Evolutionary conservation across 2,113 vertebrate genomes (phyloP).

Genomic region (Sigmodon hispidus): DNA sequence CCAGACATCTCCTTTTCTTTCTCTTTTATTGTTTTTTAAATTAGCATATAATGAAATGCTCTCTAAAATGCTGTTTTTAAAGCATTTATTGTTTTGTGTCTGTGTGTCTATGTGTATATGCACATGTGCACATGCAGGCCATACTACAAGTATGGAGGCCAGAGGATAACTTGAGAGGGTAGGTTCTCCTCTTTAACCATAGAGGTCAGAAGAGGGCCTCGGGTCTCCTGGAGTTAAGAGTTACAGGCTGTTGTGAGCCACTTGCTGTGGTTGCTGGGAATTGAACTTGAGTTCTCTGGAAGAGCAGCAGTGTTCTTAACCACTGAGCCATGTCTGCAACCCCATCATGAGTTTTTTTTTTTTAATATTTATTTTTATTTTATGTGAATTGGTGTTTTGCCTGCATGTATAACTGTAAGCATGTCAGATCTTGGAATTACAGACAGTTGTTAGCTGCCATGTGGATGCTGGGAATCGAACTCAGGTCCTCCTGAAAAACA

Average conservation of each 20-base stretch:
- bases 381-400: no score
- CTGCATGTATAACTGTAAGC: no score
- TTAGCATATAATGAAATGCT: not conserved
- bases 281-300: not conserved
- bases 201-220: not conserved
- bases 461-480: no score
- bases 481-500: no score
- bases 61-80: not conserved
- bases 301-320: not conserved
- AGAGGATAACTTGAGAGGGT: not conserved
- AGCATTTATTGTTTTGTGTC: no score
- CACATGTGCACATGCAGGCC: not conserved
- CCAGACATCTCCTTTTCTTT: not conserved
- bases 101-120: not conserved
- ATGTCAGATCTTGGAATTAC: no score
- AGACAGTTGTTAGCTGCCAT: no score
- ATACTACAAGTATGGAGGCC: not conserved
- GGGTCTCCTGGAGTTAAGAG: not conserved
- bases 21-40: not conserved
- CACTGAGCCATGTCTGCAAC: not conserved
- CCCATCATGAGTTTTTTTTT: no score
- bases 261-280: not conserved
- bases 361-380: no score
- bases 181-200: not conserved
- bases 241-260: not conserved